Evolutionary conservation across 92 coral and sea anemone genomes (phyloP).

Genomic region (Siderastrea siderea): DNA sequence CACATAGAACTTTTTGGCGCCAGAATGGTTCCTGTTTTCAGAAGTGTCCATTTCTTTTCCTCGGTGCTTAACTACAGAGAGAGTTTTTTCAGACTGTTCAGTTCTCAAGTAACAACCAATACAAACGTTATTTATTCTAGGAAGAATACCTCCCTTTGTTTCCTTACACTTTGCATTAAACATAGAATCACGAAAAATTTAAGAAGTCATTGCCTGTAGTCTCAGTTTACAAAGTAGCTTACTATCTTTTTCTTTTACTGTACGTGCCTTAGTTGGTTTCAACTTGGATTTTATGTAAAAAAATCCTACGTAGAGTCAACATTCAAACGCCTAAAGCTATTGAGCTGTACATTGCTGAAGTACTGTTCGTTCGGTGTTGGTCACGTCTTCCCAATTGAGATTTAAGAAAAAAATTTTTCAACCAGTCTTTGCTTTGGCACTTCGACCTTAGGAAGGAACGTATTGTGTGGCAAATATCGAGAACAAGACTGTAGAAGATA

Average conservation of each 20-base stretch:
- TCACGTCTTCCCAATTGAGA: too few relatives aligned
- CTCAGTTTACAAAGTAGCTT: neutral
- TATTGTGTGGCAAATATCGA: too few relatives aligned
- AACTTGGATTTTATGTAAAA: neutral
- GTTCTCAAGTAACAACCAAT: conserved; percentile 10
- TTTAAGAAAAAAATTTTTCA: too few relatives aligned
- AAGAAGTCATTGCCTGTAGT: neutral
- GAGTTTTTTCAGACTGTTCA: neutral
- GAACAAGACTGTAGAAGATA: too few relatives aligned
- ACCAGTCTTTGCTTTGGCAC: too few relatives aligned
- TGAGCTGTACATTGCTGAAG: neutral
- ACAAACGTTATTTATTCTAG: conserved; percentile 26
- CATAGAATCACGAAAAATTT: neutral
- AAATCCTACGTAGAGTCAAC: neutral
- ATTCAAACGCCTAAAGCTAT: neutral
- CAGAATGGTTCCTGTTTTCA: neutral
- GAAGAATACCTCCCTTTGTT: neutral
- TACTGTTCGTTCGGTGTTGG: too few relatives aligned
- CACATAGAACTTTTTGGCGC: conserved; percentile 7
- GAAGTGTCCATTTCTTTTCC: neutral
- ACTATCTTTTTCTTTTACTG: neutral
- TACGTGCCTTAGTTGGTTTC: neutral
- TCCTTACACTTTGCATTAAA: neutral
- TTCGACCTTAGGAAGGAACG: too few relatives aligned
- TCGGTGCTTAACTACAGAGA: neutral